Conservation (phyloP, 2,113 vertebrate genomes). For the Anoplopoma fimbria region DNA sequence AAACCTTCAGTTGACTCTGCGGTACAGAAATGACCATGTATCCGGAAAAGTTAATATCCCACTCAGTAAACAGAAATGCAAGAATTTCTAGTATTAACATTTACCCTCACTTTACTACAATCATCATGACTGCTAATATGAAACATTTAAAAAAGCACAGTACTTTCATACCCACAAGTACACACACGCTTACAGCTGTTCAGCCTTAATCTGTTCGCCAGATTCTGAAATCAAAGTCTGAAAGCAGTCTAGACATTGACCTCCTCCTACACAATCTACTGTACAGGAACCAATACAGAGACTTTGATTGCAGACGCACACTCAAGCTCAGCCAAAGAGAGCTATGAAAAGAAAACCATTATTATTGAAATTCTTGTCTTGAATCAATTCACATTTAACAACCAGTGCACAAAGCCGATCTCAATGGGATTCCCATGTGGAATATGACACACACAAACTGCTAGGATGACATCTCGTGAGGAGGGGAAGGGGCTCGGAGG, state of each 20-base stretch:
- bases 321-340: background rate
- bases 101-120: background rate
- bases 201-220: conserved; percentile 45
- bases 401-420: conserved; percentile 41
- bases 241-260: conserved; percentile 62
- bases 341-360: conserved; percentile 43
- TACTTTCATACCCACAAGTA: background rate
- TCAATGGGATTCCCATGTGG: conserved; percentile 5
- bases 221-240: conserved; percentile 56
- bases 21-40: conserved; percentile 21
- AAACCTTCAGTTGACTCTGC: conserved; percentile 18
- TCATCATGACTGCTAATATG: background rate
- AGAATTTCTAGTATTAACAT: conserved; percentile 16
- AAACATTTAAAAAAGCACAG: background rate
- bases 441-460: background rate
- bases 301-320: conserved; percentile 14
- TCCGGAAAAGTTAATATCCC: conserved; percentile 36
- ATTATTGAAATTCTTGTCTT: conserved; percentile 55
- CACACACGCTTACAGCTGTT: conserved; percentile 21
- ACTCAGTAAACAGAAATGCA: background rate
- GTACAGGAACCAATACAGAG: conserved; percentile 29
- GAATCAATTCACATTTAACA: conserved; percentile 23
- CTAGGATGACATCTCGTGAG: conserved; percentile 12
- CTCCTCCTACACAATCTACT: conserved; percentile 57
- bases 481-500: background rate